Conservation (phyloP, 1,140 invertebrate genomes). For the Zaprionus africanus region DNA sequence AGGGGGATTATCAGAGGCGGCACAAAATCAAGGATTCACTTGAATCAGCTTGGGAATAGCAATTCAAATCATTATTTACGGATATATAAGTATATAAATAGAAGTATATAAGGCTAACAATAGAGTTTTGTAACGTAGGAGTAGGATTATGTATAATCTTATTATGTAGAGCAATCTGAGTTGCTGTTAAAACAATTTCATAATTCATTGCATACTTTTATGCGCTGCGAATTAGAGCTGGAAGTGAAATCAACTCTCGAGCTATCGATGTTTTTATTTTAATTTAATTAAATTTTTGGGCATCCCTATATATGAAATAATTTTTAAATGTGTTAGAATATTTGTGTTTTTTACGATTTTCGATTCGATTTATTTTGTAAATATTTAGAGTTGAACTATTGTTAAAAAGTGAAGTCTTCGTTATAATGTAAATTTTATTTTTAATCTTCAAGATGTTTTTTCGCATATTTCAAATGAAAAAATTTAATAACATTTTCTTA, state of each 20-base stretch:
- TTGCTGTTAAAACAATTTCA: not conserved
- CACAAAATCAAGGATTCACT: not conserved
- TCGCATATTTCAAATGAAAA: too few relatives aligned
- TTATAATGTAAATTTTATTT: too few relatives aligned
- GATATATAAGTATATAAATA: not conserved
- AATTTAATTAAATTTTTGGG: too few relatives aligned
- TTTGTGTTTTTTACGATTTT: too few relatives aligned
- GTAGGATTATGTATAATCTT: not conserved
- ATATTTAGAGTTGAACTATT: too few relatives aligned
- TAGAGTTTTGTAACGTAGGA: not conserved
- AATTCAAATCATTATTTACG: not conserved
- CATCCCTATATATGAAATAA: too few relatives aligned
- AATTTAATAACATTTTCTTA: too few relatives aligned
- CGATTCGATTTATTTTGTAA: too few relatives aligned
- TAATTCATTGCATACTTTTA: not conserved
- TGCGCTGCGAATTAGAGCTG: not conserved
- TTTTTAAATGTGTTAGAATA: too few relatives aligned
- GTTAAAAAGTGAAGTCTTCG: too few relatives aligned
- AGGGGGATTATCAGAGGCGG: conserved; percentile 8
- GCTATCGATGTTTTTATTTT: too few relatives aligned
- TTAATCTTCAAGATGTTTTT: too few relatives aligned
- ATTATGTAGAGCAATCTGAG: not conserved
- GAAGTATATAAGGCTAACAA: not conserved
- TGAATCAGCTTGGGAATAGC: not conserved
- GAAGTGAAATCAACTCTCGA: not conserved